A percentile compares a stretch with the other conserved stretches of the same genome.
phyloP scores from a whole-genome alignment of 2,888 invertebrate genomes.

The Lysandra bellargus region DNA sequence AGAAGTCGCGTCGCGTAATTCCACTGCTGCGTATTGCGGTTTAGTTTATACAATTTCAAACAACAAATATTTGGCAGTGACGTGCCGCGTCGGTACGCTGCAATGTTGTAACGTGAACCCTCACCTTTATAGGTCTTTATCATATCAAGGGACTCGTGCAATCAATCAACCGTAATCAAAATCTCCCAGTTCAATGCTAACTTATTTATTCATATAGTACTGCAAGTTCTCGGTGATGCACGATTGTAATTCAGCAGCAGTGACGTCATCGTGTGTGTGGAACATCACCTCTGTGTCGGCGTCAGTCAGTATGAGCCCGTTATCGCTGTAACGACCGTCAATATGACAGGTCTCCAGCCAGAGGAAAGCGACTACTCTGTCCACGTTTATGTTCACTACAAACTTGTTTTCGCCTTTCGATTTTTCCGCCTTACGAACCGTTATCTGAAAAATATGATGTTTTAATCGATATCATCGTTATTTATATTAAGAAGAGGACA shows the following conservation, averaged over 20 bases:
- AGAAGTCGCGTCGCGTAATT: too few relatives aligned
- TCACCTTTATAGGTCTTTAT: too few relatives aligned
- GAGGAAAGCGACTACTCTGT: constrained; percentile 83
- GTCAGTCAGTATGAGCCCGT: constrained; percentile 83
- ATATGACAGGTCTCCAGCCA: constrained; percentile 82
- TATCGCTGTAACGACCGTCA: constrained; percentile 86
- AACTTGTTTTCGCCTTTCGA: constrained; percentile 40
- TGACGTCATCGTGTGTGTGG: constrained; percentile 46
- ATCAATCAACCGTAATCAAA: background rate
- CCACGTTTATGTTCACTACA: constrained; percentile 57
- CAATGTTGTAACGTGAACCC: too few relatives aligned
- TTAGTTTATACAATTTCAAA: too few relatives aligned
- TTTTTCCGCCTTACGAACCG: constrained; percentile 45
- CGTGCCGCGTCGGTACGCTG: too few relatives aligned
- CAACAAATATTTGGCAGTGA: too few relatives aligned
- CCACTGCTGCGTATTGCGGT: too few relatives aligned
- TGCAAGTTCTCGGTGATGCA: constrained; percentile 39
- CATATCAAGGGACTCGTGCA: too few relatives aligned
- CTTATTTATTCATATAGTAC: constrained; percentile 57
- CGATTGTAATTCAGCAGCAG: constrained; percentile 48
- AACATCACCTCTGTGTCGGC: constrained; percentile 48
- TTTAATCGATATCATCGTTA: too few relatives aligned
- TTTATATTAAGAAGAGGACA: too few relatives aligned
- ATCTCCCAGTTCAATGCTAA: background rate
- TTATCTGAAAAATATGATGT: constrained; percentile 51